Percentiles rank a stretch among this genome's conserved stretches.
Evolutionary conservation across 2,797 vertebrate genomes (phyloP).

Genomic region (Rhyacichthys aspro): DNA sequence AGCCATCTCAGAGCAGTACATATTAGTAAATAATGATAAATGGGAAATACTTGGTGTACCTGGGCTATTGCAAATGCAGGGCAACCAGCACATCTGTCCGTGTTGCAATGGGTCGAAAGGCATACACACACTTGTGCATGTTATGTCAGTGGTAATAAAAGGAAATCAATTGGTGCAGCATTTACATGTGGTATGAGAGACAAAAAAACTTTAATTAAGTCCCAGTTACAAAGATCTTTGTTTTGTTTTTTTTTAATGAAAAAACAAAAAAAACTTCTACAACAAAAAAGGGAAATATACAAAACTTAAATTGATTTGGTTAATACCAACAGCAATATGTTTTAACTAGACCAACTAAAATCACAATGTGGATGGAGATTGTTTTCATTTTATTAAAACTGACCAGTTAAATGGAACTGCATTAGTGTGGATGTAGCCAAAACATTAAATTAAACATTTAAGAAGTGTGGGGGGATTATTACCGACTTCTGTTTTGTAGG

Average conservation of each 20-base stretch:
- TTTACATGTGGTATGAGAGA: constrained; percentile 34
- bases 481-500: constrained; percentile 27
- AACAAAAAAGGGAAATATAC: too few species aligned
- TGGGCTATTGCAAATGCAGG: constrained; percentile 34
- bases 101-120: not conserved
- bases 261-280: too few species aligned
- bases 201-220: too few species aligned
- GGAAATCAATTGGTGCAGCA: constrained; percentile 45
- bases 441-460: not conserved
- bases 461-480: constrained; percentile 29
- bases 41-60: constrained; percentile 45
- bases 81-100: constrained; percentile 53
- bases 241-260: too few species aligned
- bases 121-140: constrained; percentile 24
- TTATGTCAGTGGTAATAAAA: constrained; percentile 53
- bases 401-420: too few species aligned
- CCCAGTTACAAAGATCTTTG: too few species aligned
- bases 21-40: constrained; percentile 47
- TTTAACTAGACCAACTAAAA: too few species aligned
- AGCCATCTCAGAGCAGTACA: constrained; percentile 63
- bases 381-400: too few species aligned
- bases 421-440: not conserved
- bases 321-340: not conserved
- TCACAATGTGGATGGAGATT: too few species aligned
- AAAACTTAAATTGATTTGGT: too few species aligned